Conservation (phyloP, 2,113 vertebrate genomes). For the Tautogolabrus adspersus region DNA sequence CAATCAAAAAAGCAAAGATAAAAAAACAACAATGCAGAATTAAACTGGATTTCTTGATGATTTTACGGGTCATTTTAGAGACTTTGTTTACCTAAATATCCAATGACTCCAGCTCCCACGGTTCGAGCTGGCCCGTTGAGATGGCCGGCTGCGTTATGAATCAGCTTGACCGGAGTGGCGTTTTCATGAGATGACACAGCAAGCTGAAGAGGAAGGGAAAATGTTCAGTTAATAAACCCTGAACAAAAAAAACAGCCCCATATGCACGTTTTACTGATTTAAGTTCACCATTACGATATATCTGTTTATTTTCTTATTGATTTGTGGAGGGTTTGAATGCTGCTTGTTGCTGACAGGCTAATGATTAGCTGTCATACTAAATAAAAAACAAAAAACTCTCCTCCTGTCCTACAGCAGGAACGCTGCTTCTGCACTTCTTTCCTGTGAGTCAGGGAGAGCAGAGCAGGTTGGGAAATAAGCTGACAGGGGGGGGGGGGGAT, state of each 20-base stretch:
- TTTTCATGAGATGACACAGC: slow-evolving; percentile 97
- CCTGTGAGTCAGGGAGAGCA: slow-evolving; percentile 1
- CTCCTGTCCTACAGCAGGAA: too few species aligned
- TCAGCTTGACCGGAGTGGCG: slow-evolving; percentile 94
- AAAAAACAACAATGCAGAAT: background rate
- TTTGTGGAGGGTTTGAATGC: too few species aligned
- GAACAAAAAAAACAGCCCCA: background rate
- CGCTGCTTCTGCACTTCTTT: slow-evolving; percentile 33
- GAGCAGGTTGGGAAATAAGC: slow-evolving; percentile 42
- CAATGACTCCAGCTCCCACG: slow-evolving; percentile 93
- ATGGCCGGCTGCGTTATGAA: slow-evolving; percentile 95
- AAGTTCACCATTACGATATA: too few species aligned
- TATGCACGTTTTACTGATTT: too few species aligned
- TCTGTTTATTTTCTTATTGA: too few species aligned
- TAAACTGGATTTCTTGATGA: too few species aligned
- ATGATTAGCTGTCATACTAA: too few species aligned
- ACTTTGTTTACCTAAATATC: slow-evolving; percentile 90
- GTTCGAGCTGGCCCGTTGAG: slow-evolving; percentile 94
- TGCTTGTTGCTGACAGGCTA: too few species aligned
- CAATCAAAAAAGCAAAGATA: background rate
- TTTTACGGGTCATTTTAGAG: too few species aligned
- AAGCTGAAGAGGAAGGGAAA: slow-evolving; percentile 79
- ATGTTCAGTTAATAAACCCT: background rate
- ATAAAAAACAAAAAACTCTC: too few species aligned
- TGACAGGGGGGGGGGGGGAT: slow-evolving; percentile 44